Conservation (phyloP, 1,140 invertebrate species). For the Lysiphlebus fabarum region DNA sequence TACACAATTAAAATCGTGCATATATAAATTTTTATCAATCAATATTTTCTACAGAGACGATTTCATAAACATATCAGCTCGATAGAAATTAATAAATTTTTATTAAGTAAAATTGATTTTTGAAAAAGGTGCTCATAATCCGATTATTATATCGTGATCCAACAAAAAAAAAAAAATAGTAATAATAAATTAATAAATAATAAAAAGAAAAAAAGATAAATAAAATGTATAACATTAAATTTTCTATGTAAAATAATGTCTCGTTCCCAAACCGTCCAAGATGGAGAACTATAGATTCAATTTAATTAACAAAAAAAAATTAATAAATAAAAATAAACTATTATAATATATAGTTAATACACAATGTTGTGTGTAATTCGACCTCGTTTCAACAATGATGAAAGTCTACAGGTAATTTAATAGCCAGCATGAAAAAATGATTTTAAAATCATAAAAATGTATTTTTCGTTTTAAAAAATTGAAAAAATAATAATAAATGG, state of each 20-base stretch:
- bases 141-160: conserved; percentile 3
- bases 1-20: no score
- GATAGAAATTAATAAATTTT: conserved; percentile 14
- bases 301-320: conserved; percentile 23
- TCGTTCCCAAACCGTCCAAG: conserved; percentile 25
- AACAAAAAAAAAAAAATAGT: conserved; percentile 6
- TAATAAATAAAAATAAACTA: conserved; percentile 6
- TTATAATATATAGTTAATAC: conserved; percentile 19
- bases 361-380: conserved; percentile 25
- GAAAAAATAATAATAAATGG: conserved; percentile 19
- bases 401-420: conserved; percentile 43
- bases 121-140: conserved; percentile 13
- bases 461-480: not conserved
- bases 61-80: conserved; percentile 15
- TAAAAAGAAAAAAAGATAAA: conserved; percentile 6
- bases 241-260: conserved; percentile 18
- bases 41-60: conserved; percentile 13
- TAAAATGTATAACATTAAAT: no score
- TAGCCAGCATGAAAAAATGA: no score
- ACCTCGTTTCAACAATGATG: conserved; percentile 51
- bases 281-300: conserved; percentile 22
- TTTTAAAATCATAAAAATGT: no score
- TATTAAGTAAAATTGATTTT: conserved; percentile 10
- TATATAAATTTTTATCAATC: no score
- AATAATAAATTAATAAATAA: conserved; percentile 14